Base-by-base conservation (phyloP, 2,888 invertebrate species). In the Tipula unca region DNA sequence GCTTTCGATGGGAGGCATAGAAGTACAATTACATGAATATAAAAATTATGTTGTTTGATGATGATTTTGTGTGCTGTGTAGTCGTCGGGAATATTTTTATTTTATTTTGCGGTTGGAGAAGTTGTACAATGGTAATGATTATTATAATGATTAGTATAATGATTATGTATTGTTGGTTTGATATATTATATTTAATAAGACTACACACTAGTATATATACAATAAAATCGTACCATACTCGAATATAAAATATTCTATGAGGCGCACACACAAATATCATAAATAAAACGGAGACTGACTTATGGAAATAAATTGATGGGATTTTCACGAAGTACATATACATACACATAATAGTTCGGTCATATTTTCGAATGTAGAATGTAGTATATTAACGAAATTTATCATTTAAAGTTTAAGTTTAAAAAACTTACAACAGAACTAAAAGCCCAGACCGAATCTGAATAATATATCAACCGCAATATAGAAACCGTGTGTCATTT, bases 1-100 rank as follows among this genome's bases (percentile, higher is more conserved):
- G 84, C 39, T 84, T 83, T 83, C 83, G 35, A 20, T 84, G 84
- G 69, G 36, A 84, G 84, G 84, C 36, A 84, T 36, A 84, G 84
- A 84, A 84, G 39, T 84, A 84, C 35, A 84, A 84, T 84, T 84
- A 84, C 36, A 84, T 36, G 20, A 36, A 84, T 36, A n/a, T n/a
- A 84, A 36, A 84, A 84, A 39, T 32, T 35, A 39, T 85, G 39
- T 69, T 69, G 69, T 69, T 69, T 69, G 69, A 69, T 69, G 69
- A 69, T 69, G 25, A 69, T 69, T 69, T 69, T 69, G 69, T 69
- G 25, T 69, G 25, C 8, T 69, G 25, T 69, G 69, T 69, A 25
- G 42, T 54, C 4, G 48, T 54, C n/a, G 48, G 17, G 17, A n/a
- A 6, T 48, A 2, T 54, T 54, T 39, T 17, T 54, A 54, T 54